phyloP scores from a whole-genome alignment of 2,888 invertebrate species.

The Danaus chrysippus region DNA sequence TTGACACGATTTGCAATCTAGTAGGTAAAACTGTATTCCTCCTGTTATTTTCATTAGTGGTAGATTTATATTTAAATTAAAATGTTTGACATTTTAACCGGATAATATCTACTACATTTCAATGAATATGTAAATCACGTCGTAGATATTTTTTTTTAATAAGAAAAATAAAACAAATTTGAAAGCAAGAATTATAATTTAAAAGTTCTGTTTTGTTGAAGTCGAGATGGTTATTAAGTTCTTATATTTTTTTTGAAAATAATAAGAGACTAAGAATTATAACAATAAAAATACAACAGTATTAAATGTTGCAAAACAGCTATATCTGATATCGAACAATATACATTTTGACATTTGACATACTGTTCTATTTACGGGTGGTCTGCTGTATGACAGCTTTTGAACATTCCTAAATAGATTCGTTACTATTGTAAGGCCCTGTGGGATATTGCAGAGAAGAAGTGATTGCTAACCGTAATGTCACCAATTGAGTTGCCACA shows the following conservation, averaged over 20 bases:
- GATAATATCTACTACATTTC: too few relatives aligned
- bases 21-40: constrained; percentile 54
- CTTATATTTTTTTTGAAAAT: too few relatives aligned
- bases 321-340: constrained; percentile 51
- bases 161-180: too few relatives aligned
- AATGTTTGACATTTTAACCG: too few relatives aligned
- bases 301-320: constrained; percentile 52
- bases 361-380: constrained; percentile 64
- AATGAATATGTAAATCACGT: too few relatives aligned
- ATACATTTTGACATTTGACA: constrained; percentile 42
- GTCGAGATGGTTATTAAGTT: too few relatives aligned
- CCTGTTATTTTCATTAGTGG: constrained; percentile 41
- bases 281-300: background rate
- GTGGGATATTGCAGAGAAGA: constrained; percentile 41
- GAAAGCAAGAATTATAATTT: too few relatives aligned
- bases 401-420: constrained; percentile 54
- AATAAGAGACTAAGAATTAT: background rate
- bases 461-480: constrained; percentile 35
- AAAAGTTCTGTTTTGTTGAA: too few relatives aligned
- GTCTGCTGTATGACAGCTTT: constrained; percentile 50
- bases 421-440: constrained; percentile 53
- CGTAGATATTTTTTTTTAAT: too few relatives aligned
- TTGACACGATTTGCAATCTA: constrained; percentile 70
- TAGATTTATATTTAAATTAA: too few relatives aligned
- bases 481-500: constrained; percentile 30